Evolutionary conservation across 2,113 vertebrate species (phyloP), one percentile per base, ranked within the genome.

Genomic region (Irena cyanogastra): DNA sequence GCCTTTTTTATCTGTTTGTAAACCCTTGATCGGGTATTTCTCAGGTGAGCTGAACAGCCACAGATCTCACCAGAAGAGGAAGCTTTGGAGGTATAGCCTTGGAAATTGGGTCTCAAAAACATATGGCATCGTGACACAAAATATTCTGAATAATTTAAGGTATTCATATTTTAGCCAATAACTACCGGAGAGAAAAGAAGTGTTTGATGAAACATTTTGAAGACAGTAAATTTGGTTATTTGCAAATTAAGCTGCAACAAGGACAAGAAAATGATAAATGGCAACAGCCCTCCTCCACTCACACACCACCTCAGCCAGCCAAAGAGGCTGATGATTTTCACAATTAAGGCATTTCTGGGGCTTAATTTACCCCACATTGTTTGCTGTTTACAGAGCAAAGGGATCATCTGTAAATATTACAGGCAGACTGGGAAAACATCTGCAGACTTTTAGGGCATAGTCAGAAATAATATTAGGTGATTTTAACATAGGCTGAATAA

Each of bases 401-500:
- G 87, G 81, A 97, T 97, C 81, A 84, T 50, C 90, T 87, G 39
- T 84, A 95, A 96, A 91, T 93, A 68, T 93, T 94, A 89, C 42
- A 95, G 41, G 92, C 78, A 96, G 81, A 82, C n/a, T 90, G 95
- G 94, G 96, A 96, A 95, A 97, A 97, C 96, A 97, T 96, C 95
- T 97, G 95, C 95, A 95, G 75, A 52, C 19, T 95, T 96, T 95
- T 74, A 89, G 69, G 78, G 72, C 76, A 93, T 5, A 74, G 77
- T 92, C 75, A 93, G 66, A 93, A 96, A 96, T 93, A 91, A 94
- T 85, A 95, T 72, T 89, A 94, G 74, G 84, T 70, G 61, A 89
- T 82, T 93, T 83, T 83, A 90, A 88, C 33, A 41, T 19, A 64
- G 52, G 28, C 66, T 95, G 53, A 75, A 42, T 64, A 91, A 94